Conservation (phyloP, 1,140 invertebrate genomes). For the Chymomyza costata region DNA sequence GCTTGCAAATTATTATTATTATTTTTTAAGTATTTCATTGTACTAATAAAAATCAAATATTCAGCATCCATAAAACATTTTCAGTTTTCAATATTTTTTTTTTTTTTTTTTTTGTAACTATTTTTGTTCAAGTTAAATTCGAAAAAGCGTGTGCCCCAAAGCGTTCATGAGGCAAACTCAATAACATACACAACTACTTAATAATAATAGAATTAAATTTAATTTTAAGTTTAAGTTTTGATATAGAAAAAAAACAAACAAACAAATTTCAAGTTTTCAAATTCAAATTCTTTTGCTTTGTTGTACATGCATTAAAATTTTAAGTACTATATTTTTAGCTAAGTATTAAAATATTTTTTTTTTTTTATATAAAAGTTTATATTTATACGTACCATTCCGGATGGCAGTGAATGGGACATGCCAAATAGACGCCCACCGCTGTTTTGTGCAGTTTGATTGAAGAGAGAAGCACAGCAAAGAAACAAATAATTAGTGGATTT, state of each 20-base stretch:
- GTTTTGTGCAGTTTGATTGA: slow-evolving; percentile 11
- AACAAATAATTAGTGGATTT: neutral
- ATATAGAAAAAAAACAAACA: slow-evolving; percentile 46
- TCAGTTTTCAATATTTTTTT: slow-evolving; percentile 24
- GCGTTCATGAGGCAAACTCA: slow-evolving; percentile 70
- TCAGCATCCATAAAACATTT: slow-evolving; percentile 56
- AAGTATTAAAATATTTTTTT: slow-evolving; percentile 30
- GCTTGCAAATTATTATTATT: no score
- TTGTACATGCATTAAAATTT: slow-evolving; percentile 58
- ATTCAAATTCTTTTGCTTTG: slow-evolving; percentile 10
- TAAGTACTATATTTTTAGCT: slow-evolving; percentile 36
- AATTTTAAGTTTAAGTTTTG: no score
- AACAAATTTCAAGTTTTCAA: slow-evolving; percentile 19
- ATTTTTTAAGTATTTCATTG: no score
- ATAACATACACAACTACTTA: slow-evolving; percentile 64
- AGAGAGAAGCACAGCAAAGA: neutral
- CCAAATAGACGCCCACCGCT: slow-evolving; percentile 74
- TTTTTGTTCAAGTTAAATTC: slow-evolving; percentile 37
- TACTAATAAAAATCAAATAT: slow-evolving; percentile 38
- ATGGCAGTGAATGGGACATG: slow-evolving; percentile 75
- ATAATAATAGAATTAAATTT: slow-evolving; percentile 46
- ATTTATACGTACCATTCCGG: slow-evolving; percentile 72
- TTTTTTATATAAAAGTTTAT: slow-evolving; percentile 28
- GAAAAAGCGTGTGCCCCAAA: slow-evolving; percentile 69
- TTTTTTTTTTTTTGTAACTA: slow-evolving; percentile 9